phyloP scores from a whole-genome alignment of 2,113 vertebrate species.

The Monarcha castaneiventris region DNA sequence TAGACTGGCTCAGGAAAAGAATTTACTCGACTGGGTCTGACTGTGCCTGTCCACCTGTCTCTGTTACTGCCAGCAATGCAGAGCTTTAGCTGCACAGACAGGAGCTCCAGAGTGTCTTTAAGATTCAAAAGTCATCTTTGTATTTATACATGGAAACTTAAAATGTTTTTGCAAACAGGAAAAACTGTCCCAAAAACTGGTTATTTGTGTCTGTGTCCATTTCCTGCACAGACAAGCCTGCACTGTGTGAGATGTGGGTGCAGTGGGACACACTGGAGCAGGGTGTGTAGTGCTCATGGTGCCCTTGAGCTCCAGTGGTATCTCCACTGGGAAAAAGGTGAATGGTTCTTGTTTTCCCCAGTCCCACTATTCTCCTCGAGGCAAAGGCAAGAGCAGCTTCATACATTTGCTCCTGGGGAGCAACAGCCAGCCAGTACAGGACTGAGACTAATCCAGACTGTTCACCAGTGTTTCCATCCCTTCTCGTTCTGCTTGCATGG shows the following conservation, averaged over 20 bases:
- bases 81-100: not conserved
- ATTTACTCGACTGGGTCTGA: not conserved
- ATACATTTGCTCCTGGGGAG: not conserved
- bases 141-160: not conserved
- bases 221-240: not conserved
- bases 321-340: not conserved
- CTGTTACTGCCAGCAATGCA: not conserved
- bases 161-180: not conserved
- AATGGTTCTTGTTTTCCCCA: not conserved
- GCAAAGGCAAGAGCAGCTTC: not conserved
- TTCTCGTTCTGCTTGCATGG: accelerated
- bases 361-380: accelerated
- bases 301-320: not conserved
- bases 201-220: not conserved
- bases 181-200: accelerated
- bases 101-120: not conserved
- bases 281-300: accelerated
- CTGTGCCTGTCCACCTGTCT: not conserved
- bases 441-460: accelerated
- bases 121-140: not conserved
- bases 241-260: accelerated
- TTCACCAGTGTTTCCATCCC: not conserved
- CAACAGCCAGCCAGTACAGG: not conserved
- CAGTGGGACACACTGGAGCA: not conserved
- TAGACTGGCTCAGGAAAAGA: not conserved